Percentiles rank a stretch among this genome's conserved stretches.
phyloP scores from a whole-genome alignment of 2,797 vertebrate species.

The Micromesistius poutassou region DNA sequence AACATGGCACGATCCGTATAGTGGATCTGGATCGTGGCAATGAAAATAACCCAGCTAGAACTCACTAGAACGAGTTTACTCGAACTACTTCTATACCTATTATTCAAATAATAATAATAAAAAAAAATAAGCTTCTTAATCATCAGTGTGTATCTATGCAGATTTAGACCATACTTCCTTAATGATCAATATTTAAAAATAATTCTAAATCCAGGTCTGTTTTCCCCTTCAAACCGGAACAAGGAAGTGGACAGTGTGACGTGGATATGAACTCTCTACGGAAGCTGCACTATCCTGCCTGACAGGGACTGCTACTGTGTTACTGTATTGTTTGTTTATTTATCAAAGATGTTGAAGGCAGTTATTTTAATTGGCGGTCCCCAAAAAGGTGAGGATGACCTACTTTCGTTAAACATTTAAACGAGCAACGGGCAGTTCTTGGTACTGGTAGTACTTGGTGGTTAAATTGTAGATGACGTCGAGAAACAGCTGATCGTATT shows the following conservation, averaged over 20 bases:
- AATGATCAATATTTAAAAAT: not conserved
- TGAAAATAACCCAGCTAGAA: not conserved
- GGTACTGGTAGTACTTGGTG: conserved; percentile 36
- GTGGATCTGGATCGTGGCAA: not conserved
- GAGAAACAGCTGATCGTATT: conserved; percentile 28
- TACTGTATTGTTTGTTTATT: too few species aligned
- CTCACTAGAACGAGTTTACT: not conserved
- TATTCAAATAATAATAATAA: too few species aligned
- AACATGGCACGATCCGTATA: not conserved
- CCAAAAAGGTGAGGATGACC: conserved; percentile 82
- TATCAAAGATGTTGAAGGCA: conserved; percentile 81
- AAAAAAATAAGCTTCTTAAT: too few species aligned
- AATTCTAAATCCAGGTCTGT: not conserved
- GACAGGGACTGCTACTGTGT: not conserved
- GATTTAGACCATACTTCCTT: not conserved
- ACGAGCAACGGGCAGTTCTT: not conserved
- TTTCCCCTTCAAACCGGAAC: not conserved
- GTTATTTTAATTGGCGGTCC: conserved; percentile 93
- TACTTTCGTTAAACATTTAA: not conserved
- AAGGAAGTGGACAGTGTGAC: conserved; percentile 9
- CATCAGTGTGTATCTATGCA: not conserved
- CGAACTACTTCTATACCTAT: not conserved
- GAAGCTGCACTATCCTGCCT: not conserved
- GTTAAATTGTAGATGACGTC: not conserved
- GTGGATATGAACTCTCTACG: not conserved